Percentiles rank a stretch among this genome's conserved stretches.
phyloP scores from a whole-genome alignment of 2,113 vertebrate species.

The Columbina picui region DNA sequence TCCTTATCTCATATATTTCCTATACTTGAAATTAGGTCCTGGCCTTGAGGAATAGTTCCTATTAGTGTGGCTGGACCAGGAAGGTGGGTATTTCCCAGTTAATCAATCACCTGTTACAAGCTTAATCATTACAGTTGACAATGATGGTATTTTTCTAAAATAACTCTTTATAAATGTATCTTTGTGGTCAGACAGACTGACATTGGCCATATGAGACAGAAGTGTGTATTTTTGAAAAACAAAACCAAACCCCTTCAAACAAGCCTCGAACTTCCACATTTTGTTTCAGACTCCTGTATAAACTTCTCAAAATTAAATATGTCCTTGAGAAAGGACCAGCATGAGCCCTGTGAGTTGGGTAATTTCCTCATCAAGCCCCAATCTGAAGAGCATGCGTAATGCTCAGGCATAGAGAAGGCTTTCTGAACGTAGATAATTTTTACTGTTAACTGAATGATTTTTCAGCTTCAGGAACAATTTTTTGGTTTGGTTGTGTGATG shows the following conservation, averaged over 20 bases:
- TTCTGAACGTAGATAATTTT: background rate
- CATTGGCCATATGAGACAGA: background rate
- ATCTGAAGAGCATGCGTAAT: background rate
- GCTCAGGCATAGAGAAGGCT: background rate
- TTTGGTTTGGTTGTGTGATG: background rate
- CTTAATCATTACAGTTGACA: background rate
- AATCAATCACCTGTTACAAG: background rate
- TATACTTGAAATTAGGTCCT: background rate
- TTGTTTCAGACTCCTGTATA: background rate
- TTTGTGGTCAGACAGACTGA: background rate
- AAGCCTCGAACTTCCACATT: background rate
- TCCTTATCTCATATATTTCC: accelerated
- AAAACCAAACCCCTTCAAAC: background rate
- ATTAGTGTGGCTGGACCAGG: background rate
- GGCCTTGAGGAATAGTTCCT: background rate
- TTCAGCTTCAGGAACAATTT: background rate
- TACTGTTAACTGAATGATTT: background rate
- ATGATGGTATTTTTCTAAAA: background rate
- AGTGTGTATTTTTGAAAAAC: background rate
- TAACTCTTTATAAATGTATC: background rate
- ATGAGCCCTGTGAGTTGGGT: background rate
- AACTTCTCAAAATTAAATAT: background rate
- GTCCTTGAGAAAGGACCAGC: background rate
- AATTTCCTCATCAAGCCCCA: background rate
- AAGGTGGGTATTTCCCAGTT: background rate